Conservation (phyloP, 92 coral and sea anemone genomes). For the Siderastrea radians region DNA sequence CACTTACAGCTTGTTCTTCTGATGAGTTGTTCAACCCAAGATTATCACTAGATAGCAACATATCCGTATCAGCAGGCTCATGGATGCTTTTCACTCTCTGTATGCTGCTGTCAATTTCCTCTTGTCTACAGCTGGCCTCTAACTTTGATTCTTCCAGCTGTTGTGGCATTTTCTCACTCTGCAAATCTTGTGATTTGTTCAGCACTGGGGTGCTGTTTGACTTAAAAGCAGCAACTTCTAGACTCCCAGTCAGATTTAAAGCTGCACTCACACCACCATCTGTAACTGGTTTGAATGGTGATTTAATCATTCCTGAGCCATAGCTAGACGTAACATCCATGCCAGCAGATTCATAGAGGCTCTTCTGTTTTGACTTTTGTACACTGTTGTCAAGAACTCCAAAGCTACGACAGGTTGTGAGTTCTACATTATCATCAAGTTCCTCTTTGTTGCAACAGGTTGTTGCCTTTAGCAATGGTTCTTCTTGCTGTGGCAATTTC, state of each 20-base stretch:
- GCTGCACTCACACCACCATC: not conserved
- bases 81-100: not conserved
- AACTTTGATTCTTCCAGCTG: not conserved
- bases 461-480: not conserved
- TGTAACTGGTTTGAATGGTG: not conserved
- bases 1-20: not conserved
- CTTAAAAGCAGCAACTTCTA: not conserved
- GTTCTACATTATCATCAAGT: not conserved
- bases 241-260: not conserved
- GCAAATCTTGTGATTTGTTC: not conserved
- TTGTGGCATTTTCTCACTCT: not conserved
- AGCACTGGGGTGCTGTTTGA: not conserved
- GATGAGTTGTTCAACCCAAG: not conserved
- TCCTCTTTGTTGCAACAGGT: not conserved
- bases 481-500: constrained; percentile 1
- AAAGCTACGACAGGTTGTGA: not conserved
- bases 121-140: not conserved
- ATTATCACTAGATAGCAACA: not conserved
- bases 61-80: not conserved
- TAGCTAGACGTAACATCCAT: no score
- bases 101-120: not conserved
- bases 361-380: not conserved
- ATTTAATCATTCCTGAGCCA: not conserved
- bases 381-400: no score
- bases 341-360: not conserved